A percentile compares a stretch with the other conserved stretches of the same genome.
phyloP scores from a whole-genome alignment of 2,888 invertebrate genomes.

The Oscheius sp. region DNA sequence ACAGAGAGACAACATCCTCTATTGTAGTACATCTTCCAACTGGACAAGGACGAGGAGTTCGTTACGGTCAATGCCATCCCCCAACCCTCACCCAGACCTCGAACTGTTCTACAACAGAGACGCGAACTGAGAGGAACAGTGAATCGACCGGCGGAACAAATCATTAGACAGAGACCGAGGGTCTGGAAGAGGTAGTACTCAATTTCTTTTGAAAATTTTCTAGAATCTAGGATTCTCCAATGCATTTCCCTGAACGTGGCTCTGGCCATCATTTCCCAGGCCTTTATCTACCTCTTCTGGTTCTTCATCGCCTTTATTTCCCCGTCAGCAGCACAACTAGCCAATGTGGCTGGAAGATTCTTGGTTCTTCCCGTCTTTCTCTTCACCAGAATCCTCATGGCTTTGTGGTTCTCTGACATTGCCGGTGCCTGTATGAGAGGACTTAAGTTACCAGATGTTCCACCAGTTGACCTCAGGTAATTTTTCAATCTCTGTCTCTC shows the following conservation, averaged over 20 bases:
- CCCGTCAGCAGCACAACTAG: slow-evolving; percentile 30
- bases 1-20: neutral
- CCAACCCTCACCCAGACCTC: slow-evolving; percentile 8
- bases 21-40: slow-evolving; percentile 44
- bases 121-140: slow-evolving; percentile 21
- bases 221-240: slow-evolving; percentile 46
- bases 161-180: slow-evolving; percentile 38
- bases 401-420: slow-evolving; percentile 68
- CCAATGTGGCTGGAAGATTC: slow-evolving; percentile 23
- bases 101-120: slow-evolving; percentile 33
- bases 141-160: slow-evolving; percentile 37
- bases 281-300: slow-evolving; percentile 42
- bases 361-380: slow-evolving; percentile 54
- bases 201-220: slow-evolving; percentile 4
- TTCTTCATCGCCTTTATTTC: slow-evolving; percentile 43
- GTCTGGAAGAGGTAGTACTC: slow-evolving; percentile 42
- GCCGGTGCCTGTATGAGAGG: slow-evolving; percentile 57
- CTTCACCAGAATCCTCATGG: slow-evolving; percentile 55
- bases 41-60: slow-evolving; percentile 46
- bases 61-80: slow-evolving; percentile 36
- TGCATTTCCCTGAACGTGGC: slow-evolving; percentile 50
- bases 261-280: slow-evolving; percentile 35
- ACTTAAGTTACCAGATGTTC: slow-evolving; percentile 44
- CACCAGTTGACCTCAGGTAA: slow-evolving; percentile 42
- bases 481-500: neutral